phyloP scores from a whole-genome alignment of 2,888 invertebrate species.

The Brenthis daphne region DNA sequence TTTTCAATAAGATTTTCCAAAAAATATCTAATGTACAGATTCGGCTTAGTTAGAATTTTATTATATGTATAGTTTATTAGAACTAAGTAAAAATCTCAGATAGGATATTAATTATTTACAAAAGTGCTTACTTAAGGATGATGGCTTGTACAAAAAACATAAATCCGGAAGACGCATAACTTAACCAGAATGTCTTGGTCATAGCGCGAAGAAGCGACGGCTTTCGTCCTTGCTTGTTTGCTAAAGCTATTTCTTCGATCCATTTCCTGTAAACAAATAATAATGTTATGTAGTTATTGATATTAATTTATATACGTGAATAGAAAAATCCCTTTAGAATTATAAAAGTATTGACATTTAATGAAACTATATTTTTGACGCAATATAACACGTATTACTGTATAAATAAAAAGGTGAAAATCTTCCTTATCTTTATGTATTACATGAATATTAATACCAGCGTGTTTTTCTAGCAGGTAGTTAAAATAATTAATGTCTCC shows the following conservation, averaged over 20 bases:
- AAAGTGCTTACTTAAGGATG: conserved; percentile 68
- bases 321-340: too few species aligned
- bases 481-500: conserved; percentile 4
- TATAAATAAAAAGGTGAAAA: too few species aligned
- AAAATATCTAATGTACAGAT: too few species aligned
- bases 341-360: too few species aligned
- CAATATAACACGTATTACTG: too few species aligned
- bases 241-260: conserved; percentile 83
- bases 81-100: too few species aligned
- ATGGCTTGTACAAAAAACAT: conserved; percentile 83
- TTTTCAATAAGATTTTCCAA: too few species aligned
- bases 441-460: conserved; percentile 2
- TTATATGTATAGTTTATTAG: not conserved
- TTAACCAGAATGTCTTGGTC: conserved; percentile 85
- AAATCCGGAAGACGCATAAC: conserved; percentile 85
- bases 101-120: not conserved
- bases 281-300: conserved; percentile 2
- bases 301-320: not conserved
- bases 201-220: conserved; percentile 86
- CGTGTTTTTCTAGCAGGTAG: conserved; percentile 2
- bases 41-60: too few species aligned
- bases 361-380: too few species aligned
- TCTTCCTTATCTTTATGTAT: not conserved
- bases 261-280: conserved; percentile 83
- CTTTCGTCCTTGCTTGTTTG: conserved; percentile 79